Base-by-base conservation (phyloP, 1,140 invertebrate species). In the Drosophila sulfurigaster region DNA sequence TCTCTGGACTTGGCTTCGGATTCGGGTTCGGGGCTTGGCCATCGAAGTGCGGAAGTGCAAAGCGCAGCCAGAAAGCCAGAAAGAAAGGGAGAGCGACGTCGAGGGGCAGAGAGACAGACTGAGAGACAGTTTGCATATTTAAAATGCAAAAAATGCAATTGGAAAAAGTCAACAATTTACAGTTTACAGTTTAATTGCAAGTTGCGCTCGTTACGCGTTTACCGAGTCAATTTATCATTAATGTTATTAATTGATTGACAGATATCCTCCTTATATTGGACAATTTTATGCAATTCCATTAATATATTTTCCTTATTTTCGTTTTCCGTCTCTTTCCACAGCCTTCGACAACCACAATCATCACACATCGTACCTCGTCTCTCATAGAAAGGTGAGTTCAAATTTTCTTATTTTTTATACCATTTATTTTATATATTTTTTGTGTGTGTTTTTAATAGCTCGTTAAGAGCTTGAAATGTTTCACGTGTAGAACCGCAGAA, bases 371-470 rank as follows among this genome's bases (percentile, higher is more conserved):
- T 78, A 85, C 28, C 72, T 79, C 35, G 81, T 81, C 73, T 85
- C 81, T 46, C 85, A 89, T 72, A 68, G 85, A 81, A 89, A 89
- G 86, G 85, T 89, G 45, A 89, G 81, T 89, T n/a, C 10, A 16
- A 38, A n/a, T 35, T 15, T 11, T 46, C 20, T 54, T 62, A 54
- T 52, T 13, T 52, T 52, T 41, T 60, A 10, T 51, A 13, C 10
- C 30, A 57, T 48, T 35, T n/a, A n/a, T 7, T 28, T 38, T 41
- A 13, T 13, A 11, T 41, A 30, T 56, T 38, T 20, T 48, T 11
- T 32, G 48, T 57, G 7, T 59, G 5, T 46, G 41, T 32, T 57
- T 57, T 75, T 89, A 70, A 74, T 79, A 38, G 51, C 46, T 54
- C 82, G 65, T 83, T 69, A 85, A 81, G 74, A 60, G 38, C 43